phyloP scores from a whole-genome alignment of 2,888 invertebrate species.

The Phasia obesa region DNA sequence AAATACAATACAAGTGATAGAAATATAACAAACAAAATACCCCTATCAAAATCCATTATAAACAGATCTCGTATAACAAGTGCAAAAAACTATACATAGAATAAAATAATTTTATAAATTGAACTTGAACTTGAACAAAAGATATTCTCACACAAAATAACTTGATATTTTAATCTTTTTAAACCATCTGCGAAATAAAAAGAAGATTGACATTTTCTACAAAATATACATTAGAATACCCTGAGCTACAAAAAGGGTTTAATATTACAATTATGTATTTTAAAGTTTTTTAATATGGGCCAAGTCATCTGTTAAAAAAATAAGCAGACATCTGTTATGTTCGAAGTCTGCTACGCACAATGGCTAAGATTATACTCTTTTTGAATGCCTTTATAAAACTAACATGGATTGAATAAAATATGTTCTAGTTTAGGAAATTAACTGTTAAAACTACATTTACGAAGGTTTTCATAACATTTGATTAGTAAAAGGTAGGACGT shows the following conservation, averaged over 20 bases:
- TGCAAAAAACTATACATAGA: background rate
- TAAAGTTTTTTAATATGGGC: constrained; percentile 24
- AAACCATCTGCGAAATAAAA: constrained; percentile 7
- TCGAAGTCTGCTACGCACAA: no score
- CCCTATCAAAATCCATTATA: constrained; percentile 6
- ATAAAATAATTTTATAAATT: background rate
- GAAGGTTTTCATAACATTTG: no score
- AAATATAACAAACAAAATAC: background rate
- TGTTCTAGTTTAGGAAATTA: no score
- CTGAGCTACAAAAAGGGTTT: constrained; percentile 44
- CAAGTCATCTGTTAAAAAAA: background rate
- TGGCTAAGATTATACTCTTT: no score
- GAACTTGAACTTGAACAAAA: constrained; percentile 46
- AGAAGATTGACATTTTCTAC: constrained; percentile 28
- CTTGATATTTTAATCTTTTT: background rate
- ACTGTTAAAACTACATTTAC: no score
- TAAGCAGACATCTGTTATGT: constrained; percentile 28
- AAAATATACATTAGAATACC: constrained; percentile 3
- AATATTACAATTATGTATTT: constrained; percentile 37
- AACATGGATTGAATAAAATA: no score
- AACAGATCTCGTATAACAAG: background rate
- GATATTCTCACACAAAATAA: background rate
- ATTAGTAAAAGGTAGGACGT: no score
- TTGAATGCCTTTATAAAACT: no score
- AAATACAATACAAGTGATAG: background rate